Percentiles rank a stretch among this genome's conserved stretches.
These are phyloP conservation scores for Reticulitermes speratus DNA, from an alignment of 1,140 invertebrate species.

Conservation along the genomic window DNA sequence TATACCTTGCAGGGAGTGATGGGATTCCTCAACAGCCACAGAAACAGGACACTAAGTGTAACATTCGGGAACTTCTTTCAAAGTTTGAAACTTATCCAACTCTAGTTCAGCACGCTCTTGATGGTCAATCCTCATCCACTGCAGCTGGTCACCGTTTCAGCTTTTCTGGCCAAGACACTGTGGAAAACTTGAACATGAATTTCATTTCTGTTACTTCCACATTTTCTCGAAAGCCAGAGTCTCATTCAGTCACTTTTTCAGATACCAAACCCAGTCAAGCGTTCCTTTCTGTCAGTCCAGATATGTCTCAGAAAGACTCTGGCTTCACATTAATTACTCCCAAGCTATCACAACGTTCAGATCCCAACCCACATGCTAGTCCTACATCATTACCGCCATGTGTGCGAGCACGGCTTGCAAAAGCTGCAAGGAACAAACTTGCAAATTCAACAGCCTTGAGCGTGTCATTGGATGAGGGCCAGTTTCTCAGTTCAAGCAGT, in stretches of 20 bases:
- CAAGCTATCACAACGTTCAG: neutral
- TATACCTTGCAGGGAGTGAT: neutral
- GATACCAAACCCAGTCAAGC: neutral
- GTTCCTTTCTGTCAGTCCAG: neutral
- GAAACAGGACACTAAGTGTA: conserved; percentile 35
- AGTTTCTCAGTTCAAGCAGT: conserved; percentile 62
- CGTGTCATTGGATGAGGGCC: conserved; percentile 69
- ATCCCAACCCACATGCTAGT: neutral
- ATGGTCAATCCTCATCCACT: neutral
- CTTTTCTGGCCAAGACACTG: neutral
- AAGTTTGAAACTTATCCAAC: conserved; percentile 43
- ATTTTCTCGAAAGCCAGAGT: neutral
- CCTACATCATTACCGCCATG: conserved; percentile 52
- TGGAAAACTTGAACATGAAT: neutral
- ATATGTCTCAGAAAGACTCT: neutral
- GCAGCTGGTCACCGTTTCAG: neutral
- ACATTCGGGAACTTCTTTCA: conserved; percentile 47
- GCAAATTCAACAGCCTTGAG: conserved; percentile 53
- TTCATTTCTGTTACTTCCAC: neutral
- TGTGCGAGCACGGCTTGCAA: conserved; percentile 50
- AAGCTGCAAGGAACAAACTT: conserved; percentile 24
- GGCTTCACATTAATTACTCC: neutral
- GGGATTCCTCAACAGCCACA: conserved; percentile 40
- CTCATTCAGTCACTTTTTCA: neutral
- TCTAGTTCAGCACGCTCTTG: conserved; percentile 20